Conservation (phyloP, 2,888 invertebrate species). For the Pyrgus malvae region DNA sequence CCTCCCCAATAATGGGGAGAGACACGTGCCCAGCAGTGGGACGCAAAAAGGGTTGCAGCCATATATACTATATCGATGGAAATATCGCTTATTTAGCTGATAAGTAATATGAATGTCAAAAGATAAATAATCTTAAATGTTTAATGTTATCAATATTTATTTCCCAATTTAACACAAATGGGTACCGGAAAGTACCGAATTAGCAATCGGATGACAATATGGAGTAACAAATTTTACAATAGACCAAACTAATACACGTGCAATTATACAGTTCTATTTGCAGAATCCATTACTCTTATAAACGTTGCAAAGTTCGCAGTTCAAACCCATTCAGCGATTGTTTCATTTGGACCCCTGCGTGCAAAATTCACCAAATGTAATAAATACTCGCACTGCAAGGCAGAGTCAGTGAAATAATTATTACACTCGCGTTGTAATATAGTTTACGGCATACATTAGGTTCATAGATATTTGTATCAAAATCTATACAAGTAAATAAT, state of each 20-base stretch:
- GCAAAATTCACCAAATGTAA: conserved; percentile 25
- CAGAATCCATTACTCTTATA: conserved; percentile 21
- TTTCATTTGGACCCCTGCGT: conserved; percentile 25
- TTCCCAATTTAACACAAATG: too few species aligned
- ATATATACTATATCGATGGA: too few species aligned
- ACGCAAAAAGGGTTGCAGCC: too few species aligned
- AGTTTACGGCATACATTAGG: conserved; percentile 20
- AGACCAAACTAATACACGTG: background rate
- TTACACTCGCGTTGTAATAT: conserved; percentile 20
- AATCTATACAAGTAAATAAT: too few species aligned
- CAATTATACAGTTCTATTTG: conserved; percentile 10
- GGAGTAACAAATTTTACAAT: background rate
- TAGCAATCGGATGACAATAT: background rate
- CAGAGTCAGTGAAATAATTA: conserved; percentile 25
- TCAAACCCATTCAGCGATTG: conserved; percentile 23
- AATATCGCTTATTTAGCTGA: too few species aligned
- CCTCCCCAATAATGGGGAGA: too few species aligned
- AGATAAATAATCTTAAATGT: too few species aligned
- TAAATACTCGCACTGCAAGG: conserved; percentile 21
- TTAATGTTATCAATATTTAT: too few species aligned
- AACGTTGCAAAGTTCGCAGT: conserved; percentile 24
- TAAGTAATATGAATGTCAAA: too few species aligned
- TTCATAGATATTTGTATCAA: too few species aligned
- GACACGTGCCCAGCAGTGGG: too few species aligned
- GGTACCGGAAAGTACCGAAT: too few species aligned